Percentiles rank a stretch among this genome's conserved stretches.
phyloP scores from a whole-genome alignment of 2,797 vertebrate genomes.

The Luscinia megarhynchos region DNA sequence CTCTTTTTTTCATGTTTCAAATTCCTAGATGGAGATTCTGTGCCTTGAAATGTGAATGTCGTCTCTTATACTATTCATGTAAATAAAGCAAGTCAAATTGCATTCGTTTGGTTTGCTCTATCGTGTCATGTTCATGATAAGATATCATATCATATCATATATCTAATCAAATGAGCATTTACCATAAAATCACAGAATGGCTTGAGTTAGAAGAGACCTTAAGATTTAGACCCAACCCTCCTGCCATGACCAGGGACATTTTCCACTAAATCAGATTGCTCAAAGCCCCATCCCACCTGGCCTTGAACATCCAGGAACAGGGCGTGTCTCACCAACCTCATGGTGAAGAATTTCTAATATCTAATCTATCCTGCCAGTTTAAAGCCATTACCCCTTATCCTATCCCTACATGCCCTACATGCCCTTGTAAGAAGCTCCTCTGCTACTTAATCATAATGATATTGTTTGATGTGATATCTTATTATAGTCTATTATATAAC shows the following conservation, averaged over 20 bases:
- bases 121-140: background rate
- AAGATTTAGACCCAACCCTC: background rate
- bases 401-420: background rate
- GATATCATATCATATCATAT: background rate
- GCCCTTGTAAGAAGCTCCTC: background rate
- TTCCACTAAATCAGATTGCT: background rate
- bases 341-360: background rate
- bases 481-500: background rate
- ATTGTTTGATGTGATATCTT: background rate
- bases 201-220: background rate
- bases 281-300: background rate
- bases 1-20: background rate
- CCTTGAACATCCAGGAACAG: background rate
- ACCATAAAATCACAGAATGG: background rate
- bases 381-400: background rate
- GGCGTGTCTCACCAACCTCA: background rate
- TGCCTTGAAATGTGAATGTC: background rate
- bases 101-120: background rate
- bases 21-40: background rate
- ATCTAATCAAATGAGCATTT: background rate
- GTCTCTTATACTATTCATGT: background rate
- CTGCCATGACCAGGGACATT: background rate
- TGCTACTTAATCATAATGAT: background rate
- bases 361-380: background rate
- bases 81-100: background rate